Evolutionary conservation across 2,888 invertebrate genomes (phyloP), one percentile per base, ranked within the genome.

Genomic region (Brenthis daphne): DNA sequence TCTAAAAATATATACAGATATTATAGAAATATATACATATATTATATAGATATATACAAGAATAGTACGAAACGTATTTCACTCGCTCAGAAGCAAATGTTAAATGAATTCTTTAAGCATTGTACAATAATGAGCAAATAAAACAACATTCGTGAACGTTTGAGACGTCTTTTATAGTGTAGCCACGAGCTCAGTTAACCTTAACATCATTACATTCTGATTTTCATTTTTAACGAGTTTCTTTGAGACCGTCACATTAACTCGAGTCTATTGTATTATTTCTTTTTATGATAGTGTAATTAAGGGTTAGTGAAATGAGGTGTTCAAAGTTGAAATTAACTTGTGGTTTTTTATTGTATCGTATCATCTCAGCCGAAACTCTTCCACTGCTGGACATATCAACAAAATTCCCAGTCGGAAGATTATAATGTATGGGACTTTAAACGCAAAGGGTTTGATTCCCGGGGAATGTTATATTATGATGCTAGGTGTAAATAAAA

Each of bases 41-140:
- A 24, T 24, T 24, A 24, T 24, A 24, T 3, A 24, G 5, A 4
- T 29, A 43, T 43, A 43, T 11, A 1, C 11, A 43, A 43, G 0
- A 43, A 43, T 2, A 8, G 37, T 43, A 43, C 37, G 0, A 43
- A 48, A 58, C 14, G 24, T 48, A 48, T 58, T 48, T 29, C 48
- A n/a, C 24, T 58, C 29, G 13, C 50, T 56, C 33, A 56, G 16
- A 50, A 50, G 56, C 50, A 20, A 57, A 64, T 51, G 53, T 53
- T 53, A 53, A 58, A 48, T 58, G 37, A 58, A 58, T 57, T 43
- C 53, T 58, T 47, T 54, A 47, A 58, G 24, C 48, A 54, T 66
- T 60, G 54, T 60, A 48, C 43, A 33, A 58, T 66, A 66, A 60
- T 66, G 66, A 66, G 66, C 58, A 66, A 66, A 60, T 65, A 66